Conservation (phyloP, 2,888 invertebrate species). For the Euspilapteryx auroguttella region DNA sequence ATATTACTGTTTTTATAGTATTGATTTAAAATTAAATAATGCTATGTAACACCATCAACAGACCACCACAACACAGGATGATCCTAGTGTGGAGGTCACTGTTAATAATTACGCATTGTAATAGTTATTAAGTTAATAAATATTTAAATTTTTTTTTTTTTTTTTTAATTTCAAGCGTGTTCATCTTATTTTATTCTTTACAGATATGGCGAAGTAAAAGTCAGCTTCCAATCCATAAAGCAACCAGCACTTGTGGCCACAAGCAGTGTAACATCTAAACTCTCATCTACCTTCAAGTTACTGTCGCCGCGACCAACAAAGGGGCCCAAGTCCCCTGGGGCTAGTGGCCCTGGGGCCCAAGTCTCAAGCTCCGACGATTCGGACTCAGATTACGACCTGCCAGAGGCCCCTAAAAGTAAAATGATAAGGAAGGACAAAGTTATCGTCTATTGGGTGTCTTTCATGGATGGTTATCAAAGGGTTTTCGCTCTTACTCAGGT, state of each 20-base stretch:
- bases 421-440: slow-evolving; percentile 75
- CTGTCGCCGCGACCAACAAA: slow-evolving; percentile 50
- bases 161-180: no score
- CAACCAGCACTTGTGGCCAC: slow-evolving; percentile 48
- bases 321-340: no score
- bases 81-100: no score
- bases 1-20: no score
- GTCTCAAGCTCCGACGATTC: slow-evolving; percentile 66
- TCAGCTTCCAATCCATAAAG: slow-evolving; percentile 71
- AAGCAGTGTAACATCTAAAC: slow-evolving; percentile 52
- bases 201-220: slow-evolving; percentile 70
- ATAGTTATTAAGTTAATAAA: no score
- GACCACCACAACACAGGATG: no score
- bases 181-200: slow-evolving; percentile 9
- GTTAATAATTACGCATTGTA: no score
- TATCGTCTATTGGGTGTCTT: slow-evolving; percentile 79
- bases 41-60: no score
- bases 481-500: slow-evolving; percentile 73
- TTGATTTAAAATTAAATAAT: no score
- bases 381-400: slow-evolving; percentile 36
- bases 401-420: slow-evolving; percentile 52
- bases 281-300: slow-evolving; percentile 56
- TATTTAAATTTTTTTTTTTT: no score
- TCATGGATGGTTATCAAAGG: slow-evolving; percentile 73
- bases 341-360: slow-evolving; percentile 50